These are phyloP conservation scores for Sterna hirundo DNA, from an alignment of 2,113 vertebrate species.

Conservation along the genomic window DNA sequence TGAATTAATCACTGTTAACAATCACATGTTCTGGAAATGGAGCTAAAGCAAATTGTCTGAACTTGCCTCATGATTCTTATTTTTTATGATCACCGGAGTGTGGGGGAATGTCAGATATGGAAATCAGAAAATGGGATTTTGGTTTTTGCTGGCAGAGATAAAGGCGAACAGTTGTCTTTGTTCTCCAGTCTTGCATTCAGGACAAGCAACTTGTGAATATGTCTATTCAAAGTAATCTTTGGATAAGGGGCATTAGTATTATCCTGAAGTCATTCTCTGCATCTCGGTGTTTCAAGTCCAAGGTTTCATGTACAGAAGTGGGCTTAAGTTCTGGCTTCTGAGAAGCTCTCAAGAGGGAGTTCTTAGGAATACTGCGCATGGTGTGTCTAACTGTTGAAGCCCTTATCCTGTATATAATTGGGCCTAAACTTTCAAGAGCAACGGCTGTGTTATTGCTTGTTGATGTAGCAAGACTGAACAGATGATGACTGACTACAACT, in stretches of 20 bases:
- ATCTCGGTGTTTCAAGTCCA: background rate
- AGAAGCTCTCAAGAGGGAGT: background rate
- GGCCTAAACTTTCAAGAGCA: background rate
- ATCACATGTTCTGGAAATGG: background rate
- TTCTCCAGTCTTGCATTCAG: background rate
- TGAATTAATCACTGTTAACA: conserved; percentile 15
- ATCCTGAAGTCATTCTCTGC: background rate
- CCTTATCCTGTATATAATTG: background rate
- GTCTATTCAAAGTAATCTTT: background rate
- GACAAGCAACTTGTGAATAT: background rate
- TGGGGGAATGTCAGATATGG: background rate
- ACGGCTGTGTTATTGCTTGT: background rate
- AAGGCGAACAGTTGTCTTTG: background rate
- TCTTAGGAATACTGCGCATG: background rate
- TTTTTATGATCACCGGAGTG: background rate
- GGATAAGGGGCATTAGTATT: background rate
- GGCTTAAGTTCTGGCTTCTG: background rate
- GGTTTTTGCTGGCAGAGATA: background rate
- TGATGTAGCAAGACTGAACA: background rate
- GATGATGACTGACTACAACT: background rate
- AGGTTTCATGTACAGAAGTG: background rate
- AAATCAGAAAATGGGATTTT: background rate
- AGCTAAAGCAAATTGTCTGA: conserved; percentile 6
- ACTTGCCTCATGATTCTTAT: background rate
- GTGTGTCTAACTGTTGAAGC: background rate